phyloP scores from a whole-genome alignment of 2,113 vertebrate genomes.

The Haemorhous mexicanus region DNA sequence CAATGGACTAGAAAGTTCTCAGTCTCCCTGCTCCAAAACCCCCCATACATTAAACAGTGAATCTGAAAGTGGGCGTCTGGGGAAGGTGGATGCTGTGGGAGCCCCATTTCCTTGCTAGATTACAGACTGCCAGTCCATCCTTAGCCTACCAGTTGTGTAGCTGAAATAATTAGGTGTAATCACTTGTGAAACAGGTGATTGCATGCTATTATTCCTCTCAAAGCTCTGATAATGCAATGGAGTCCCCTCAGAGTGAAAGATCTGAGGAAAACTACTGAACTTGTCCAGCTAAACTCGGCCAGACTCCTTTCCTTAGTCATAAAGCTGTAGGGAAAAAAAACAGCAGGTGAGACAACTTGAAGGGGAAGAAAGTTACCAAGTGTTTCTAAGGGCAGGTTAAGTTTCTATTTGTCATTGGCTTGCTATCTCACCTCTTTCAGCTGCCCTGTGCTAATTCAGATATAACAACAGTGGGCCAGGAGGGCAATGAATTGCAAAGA shows the following conservation, averaged over 20 bases:
- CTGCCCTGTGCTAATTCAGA: background rate
- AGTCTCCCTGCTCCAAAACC: fast-evolving
- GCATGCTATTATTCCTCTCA: background rate
- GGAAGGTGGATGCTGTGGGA: background rate
- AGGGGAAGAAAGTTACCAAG: background rate
- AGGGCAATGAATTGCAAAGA: background rate
- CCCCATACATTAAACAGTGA: fast-evolving
- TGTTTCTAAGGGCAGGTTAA: background rate
- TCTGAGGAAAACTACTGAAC: background rate
- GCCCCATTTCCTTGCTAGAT: background rate
- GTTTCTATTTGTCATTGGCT: background rate
- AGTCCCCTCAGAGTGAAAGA: background rate
- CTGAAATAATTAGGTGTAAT: background rate
- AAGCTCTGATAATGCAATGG: background rate
- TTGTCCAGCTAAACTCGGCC: background rate
- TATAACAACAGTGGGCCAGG: background rate
- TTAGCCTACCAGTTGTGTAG: fast-evolving
- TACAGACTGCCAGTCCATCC: background rate
- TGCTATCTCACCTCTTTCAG: background rate
- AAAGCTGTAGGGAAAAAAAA: background rate
- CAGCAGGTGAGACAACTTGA: background rate
- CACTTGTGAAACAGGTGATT: background rate
- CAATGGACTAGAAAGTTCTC: background rate
- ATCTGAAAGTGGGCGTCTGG: background rate
- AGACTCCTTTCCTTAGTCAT: background rate